These are phyloP conservation scores for Salarias fasciatus DNA, from an alignment of 2,797 vertebrate species.

Conservation along the genomic window DNA sequence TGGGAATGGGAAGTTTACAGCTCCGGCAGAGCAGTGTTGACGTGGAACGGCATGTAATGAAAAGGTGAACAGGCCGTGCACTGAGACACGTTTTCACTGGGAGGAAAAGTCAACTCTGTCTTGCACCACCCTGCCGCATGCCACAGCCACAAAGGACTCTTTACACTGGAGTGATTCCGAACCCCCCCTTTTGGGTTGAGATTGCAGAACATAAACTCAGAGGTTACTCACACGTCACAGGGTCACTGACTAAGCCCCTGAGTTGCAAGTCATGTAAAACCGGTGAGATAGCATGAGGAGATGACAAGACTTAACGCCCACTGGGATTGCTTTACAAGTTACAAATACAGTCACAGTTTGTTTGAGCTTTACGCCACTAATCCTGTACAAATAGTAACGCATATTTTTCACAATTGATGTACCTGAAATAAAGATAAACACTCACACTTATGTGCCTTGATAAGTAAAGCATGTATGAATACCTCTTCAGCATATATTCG, in stretches of 20 bases:
- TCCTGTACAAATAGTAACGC: neutral
- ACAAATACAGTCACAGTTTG: conserved; percentile 5
- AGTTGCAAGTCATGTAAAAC: conserved; percentile 40
- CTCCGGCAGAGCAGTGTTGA: conserved; percentile 59
- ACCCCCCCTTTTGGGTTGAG: conserved; percentile 42
- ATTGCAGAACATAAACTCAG: conserved; percentile 52
- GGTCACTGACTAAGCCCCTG: conserved; percentile 49
- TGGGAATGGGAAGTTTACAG: conserved; percentile 63
- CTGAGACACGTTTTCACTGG: conserved; percentile 46
- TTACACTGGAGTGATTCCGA: conserved; percentile 59
- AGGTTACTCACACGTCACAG: conserved; percentile 63
- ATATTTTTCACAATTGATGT: neutral
- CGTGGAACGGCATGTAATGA: conserved; percentile 60
- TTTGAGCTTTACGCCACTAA: neutral
- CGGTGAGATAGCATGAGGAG: conserved; percentile 7
- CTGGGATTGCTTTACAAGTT: conserved; percentile 2
- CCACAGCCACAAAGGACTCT: conserved; percentile 75
- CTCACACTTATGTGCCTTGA: conserved; percentile 11
- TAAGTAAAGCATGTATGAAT: conserved; percentile 8
- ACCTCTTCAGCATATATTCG: conserved; percentile 18
- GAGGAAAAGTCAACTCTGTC: conserved; percentile 56
- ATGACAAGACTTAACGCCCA: conserved; percentile 14
- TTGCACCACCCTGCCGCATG: conserved; percentile 74
- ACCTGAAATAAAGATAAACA: conserved; percentile 33
- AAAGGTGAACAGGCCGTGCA: conserved; percentile 56